A percentile compares a stretch with the other conserved stretches of the same genome.
These are phyloP conservation scores for Charanyca ferruginea DNA, from an alignment of 2,888 invertebrate genomes.

Conservation along the genomic window DNA sequence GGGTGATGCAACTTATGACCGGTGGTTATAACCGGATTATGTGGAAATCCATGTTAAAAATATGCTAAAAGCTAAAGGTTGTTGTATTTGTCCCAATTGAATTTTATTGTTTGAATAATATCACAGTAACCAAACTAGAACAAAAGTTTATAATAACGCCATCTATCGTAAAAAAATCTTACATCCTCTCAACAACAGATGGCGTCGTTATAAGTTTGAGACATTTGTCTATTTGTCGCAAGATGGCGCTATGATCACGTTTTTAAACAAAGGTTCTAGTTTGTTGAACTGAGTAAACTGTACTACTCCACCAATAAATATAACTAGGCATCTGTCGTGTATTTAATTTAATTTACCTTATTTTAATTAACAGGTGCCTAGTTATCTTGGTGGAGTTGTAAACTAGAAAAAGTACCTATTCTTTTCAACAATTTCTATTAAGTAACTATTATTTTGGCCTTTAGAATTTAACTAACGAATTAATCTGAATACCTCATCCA, in stretches of 20 bases:
- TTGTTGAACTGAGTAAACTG: too few relatives aligned
- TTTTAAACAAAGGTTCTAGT: neutral
- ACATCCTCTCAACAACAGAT: conserved; percentile 38
- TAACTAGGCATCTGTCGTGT: too few relatives aligned
- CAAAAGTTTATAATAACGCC: conserved; percentile 24
- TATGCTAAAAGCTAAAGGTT: too few relatives aligned
- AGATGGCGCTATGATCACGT: conserved; percentile 35
- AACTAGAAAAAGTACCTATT: too few relatives aligned
- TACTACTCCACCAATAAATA: too few relatives aligned
- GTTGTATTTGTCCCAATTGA: too few relatives aligned
- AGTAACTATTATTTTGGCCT: neutral
- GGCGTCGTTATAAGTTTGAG: neutral
- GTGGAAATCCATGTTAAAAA: too few relatives aligned
- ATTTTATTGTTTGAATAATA: too few relatives aligned
- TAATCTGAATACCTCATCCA: neutral
- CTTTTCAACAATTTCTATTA: too few relatives aligned
- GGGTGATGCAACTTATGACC: neutral
- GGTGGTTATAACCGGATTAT: neutral
- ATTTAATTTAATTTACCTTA: too few relatives aligned
- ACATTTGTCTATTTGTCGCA: conserved; percentile 16
- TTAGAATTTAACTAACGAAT: neutral
- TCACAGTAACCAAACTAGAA: neutral
- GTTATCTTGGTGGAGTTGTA: too few relatives aligned
- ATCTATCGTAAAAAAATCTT: conserved; percentile 30
- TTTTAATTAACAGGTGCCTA: too few relatives aligned